Evolutionary conservation across 2,888 invertebrate genomes (phyloP).

Genomic region (Caradrina clavipalpis): DNA sequence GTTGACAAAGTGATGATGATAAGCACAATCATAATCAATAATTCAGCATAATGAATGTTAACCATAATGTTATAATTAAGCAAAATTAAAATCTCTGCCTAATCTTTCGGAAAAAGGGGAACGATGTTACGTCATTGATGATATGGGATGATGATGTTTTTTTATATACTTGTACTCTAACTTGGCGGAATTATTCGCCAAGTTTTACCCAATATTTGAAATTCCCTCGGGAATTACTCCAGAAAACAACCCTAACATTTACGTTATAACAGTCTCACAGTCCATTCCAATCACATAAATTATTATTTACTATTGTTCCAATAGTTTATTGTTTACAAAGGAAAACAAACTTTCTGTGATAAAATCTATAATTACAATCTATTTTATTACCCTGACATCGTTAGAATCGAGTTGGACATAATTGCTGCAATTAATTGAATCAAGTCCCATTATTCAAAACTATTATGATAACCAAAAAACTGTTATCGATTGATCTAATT

Average conservation of each 20-base stretch:
- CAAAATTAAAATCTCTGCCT: too few species aligned
- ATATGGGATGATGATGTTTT: too few species aligned
- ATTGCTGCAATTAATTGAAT: conserved; percentile 22
- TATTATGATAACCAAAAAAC: neutral
- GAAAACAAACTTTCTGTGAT: conserved; percentile 9
- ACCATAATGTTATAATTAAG: too few species aligned
- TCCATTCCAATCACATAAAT: conserved; percentile 18
- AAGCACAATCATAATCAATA: too few species aligned
- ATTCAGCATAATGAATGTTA: too few species aligned
- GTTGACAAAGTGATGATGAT: too few species aligned
- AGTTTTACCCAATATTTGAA: neutral
- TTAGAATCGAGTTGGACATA: conserved; percentile 24
- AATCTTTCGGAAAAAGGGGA: too few species aligned
- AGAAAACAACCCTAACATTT: neutral
- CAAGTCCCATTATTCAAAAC: neutral
- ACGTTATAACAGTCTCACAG: neutral
- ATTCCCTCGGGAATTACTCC: conserved; percentile 29
- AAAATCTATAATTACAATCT: conserved; percentile 39
- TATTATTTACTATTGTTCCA: conserved; percentile 3
- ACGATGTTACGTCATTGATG: too few species aligned
- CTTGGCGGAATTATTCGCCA: too few species aligned
- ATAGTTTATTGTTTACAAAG: conserved; percentile 1
- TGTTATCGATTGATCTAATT: conserved; percentile 6
- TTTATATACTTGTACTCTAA: too few species aligned
- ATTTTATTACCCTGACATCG: conserved; percentile 3